Percentiles rank a stretch among this genome's conserved stretches.
phyloP scores from a whole-genome alignment of 1,140 invertebrate species.

The Belonocnema kinseyi region DNA sequence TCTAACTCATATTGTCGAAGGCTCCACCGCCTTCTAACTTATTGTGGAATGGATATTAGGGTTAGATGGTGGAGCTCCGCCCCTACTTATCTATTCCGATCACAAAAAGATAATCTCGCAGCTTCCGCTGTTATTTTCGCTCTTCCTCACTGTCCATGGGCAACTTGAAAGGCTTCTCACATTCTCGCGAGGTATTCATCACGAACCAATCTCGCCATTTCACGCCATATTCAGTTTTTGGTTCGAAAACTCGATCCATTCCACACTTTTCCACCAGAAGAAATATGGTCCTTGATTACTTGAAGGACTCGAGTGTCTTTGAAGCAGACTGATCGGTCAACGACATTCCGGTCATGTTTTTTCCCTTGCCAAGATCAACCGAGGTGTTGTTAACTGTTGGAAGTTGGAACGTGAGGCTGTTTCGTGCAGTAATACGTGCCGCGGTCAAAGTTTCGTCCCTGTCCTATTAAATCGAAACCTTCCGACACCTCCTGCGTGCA shows the following conservation, averaged over 20 bases:
- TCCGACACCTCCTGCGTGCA: neutral
- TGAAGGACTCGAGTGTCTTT: conserved; percentile 25
- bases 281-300: conserved; percentile 1
- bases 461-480: conserved; percentile 31
- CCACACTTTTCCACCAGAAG: neutral
- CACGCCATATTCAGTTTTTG: conserved; percentile 16
- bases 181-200: neutral
- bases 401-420: conserved; percentile 49
- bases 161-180: no score
- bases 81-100: conserved; percentile 2
- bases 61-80: neutral
- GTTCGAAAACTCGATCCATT: neutral
- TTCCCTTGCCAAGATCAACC: conserved; percentile 41
- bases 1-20: conserved; percentile 17
- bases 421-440: conserved; percentile 61
- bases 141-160: neutral
- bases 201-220: neutral
- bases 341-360: conserved; percentile 34
- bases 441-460: conserved; percentile 55
- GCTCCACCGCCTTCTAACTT: neutral
- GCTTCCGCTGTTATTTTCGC: conserved; percentile 22
- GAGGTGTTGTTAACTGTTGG: conserved; percentile 37
- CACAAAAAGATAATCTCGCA: conserved; percentile 22
- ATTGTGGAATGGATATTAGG: conserved; percentile 23
- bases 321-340: conserved; percentile 28